Conservation (phyloP, 1,140 invertebrate genomes). For the Brachionus paranguensis region DNA sequence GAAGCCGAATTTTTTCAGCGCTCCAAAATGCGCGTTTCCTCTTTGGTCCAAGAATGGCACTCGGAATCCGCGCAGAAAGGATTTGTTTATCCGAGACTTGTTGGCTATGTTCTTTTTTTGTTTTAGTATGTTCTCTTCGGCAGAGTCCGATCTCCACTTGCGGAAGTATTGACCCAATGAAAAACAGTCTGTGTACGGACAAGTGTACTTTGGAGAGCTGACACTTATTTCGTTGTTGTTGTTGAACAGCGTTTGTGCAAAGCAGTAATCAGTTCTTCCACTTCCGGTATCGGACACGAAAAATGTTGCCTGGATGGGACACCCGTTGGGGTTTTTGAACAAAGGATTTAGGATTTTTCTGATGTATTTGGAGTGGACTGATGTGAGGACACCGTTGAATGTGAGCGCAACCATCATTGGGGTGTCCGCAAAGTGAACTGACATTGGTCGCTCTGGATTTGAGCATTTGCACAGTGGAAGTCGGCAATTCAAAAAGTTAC, state of each 20-base stretch:
- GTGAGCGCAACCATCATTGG: conserved; percentile 16
- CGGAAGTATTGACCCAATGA: neutral
- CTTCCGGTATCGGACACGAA: conserved; percentile 4
- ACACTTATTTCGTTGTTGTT: conserved; percentile 32
- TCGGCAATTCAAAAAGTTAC: conserved; percentile 31
- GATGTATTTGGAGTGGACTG: neutral
- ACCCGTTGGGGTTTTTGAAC: conserved; percentile 37
- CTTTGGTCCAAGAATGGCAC: neutral
- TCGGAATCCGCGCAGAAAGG: conserved; percentile 1
- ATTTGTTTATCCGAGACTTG: conserved; percentile 7
- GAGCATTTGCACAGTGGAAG: conserved; percentile 33
- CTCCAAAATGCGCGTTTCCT: conserved; percentile 13
- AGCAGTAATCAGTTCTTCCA: conserved; percentile 22
- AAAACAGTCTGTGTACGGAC: conserved; percentile 37
- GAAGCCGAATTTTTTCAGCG: conserved; percentile 20
- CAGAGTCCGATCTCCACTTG: neutral
- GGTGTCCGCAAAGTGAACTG: neutral
- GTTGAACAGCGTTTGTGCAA: conserved; percentile 25
- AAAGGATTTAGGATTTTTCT: conserved; percentile 33
- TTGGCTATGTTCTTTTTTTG: conserved; percentile 12
- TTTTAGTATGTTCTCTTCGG: neutral
- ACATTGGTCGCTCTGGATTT: neutral
- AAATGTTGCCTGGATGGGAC: conserved; percentile 31
- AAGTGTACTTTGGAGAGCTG: neutral
- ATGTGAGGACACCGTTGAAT: conserved; percentile 1